Evolutionary conservation across 2,113 vertebrate species (phyloP).

Genomic region (human (Homo sapiens)): DNA sequence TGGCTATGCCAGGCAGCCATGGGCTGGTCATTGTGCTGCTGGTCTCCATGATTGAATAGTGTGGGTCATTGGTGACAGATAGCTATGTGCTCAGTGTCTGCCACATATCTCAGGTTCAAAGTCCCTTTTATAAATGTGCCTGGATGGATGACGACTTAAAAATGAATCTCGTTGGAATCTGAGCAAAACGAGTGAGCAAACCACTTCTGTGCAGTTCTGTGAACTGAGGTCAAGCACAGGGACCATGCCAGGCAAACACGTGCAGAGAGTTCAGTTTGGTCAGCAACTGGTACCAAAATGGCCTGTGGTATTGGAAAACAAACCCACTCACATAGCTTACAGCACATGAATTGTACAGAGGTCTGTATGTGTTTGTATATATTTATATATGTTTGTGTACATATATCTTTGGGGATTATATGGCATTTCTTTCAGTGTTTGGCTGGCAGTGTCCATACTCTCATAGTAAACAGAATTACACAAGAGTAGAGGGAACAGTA

Average conservation of each 20-base stretch:
- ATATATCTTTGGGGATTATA: too few species aligned
- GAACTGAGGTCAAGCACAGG: neutral
- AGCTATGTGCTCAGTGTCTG: neutral
- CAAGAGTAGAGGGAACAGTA: too few species aligned
- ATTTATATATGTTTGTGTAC: too few species aligned
- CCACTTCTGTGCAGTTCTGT: neutral
- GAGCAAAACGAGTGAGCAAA: neutral
- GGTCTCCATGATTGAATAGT: neutral
- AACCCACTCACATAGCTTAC: too few species aligned
- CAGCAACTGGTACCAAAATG: neutral
- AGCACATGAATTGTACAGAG: too few species aligned
- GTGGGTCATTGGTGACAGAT: neutral
- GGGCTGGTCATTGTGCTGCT: neutral
- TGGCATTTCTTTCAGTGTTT: too few species aligned
- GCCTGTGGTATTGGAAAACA: neutral
- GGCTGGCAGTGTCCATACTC: too few species aligned
- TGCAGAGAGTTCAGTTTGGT: neutral
- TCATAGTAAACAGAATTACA: too few species aligned
- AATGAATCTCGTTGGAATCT: neutral
- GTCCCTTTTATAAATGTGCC: neutral
- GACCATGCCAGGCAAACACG: neutral
- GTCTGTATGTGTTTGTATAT: too few species aligned
- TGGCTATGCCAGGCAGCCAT: neutral
- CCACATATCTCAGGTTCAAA: neutral
- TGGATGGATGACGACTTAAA: neutral